phyloP scores from a whole-genome alignment of 2,888 invertebrate species.

The Cheilosia grossa region DNA sequence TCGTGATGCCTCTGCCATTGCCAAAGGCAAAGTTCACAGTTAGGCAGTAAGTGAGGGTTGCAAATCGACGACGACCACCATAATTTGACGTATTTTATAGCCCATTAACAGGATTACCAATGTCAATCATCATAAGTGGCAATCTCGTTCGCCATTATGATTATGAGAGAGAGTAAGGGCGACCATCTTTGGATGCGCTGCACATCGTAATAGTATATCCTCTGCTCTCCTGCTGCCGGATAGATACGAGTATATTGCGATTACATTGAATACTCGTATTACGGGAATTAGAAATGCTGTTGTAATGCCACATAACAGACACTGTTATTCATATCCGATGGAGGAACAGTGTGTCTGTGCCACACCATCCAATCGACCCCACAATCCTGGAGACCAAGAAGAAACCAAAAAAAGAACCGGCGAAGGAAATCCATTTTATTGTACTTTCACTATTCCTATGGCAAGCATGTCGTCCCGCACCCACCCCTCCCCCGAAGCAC shows the following conservation, averaged over 20 bases:
- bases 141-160: conserved; percentile 76
- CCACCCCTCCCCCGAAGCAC: conserved; percentile 29
- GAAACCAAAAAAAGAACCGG: background rate
- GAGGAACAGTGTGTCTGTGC: conserved; percentile 39
- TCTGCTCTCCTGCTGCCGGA: conserved; percentile 15
- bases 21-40: conserved; percentile 49
- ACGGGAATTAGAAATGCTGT: conserved; percentile 73
- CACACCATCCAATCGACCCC: conserved; percentile 5
- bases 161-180: conserved; percentile 55
- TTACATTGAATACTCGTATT: conserved; percentile 71
- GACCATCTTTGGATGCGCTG: conserved; percentile 62
- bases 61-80: conserved; percentile 74
- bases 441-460: conserved; percentile 58
- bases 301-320: conserved; percentile 72
- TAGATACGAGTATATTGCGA: conserved; percentile 59
- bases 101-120: conserved; percentile 78
- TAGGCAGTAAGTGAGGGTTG: conserved; percentile 43
- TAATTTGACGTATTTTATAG: conserved; percentile 78
- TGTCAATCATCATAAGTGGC: conserved; percentile 78
- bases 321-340: conserved; percentile 70
- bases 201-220: conserved; percentile 32
- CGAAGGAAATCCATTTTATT: conserved; percentile 65
- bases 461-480: conserved; percentile 18
- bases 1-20: conserved; percentile 54
- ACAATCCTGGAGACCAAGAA: background rate